phyloP scores from a whole-genome alignment of 2,113 vertebrate genomes.

The Phylloscopus trochilus region DNA sequence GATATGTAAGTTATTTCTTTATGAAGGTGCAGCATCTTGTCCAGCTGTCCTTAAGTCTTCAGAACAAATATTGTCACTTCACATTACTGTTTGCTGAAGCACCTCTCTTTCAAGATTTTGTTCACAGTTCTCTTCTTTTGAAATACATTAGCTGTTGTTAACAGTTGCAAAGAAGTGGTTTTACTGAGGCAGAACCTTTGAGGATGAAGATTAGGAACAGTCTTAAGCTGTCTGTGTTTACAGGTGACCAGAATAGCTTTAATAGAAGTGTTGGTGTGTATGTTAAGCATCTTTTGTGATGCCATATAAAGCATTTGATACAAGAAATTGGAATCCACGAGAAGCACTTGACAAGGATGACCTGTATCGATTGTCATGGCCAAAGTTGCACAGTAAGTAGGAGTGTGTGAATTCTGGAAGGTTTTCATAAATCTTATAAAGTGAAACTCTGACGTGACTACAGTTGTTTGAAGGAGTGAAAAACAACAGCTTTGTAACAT shows the following conservation, averaged over 20 bases:
- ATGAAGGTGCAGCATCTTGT: background rate
- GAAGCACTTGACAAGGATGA: background rate
- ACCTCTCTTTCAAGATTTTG: background rate
- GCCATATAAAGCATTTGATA: background rate
- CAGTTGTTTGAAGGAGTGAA: fast-evolving
- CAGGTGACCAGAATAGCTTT: background rate
- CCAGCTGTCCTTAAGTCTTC: background rate
- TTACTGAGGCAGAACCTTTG: background rate
- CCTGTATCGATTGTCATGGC: background rate
- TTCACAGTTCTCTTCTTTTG: background rate
- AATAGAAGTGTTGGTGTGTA: background rate
- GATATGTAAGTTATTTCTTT: background rate
- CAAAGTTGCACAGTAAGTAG: background rate
- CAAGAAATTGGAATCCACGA: background rate
- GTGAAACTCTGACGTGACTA: background rate
- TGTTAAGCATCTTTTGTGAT: background rate
- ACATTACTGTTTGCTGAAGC: background rate
- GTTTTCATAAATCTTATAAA: background rate
- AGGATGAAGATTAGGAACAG: background rate
- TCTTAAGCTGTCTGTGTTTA: background rate
- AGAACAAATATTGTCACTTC: background rate
- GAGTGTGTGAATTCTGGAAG: background rate
- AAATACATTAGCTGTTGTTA: background rate
- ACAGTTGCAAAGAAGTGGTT: background rate
- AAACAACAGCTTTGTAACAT: background rate